Evolutionary conservation across 1,140 invertebrate genomes (phyloP).

Genomic region (Rhizoglyphus robini): DNA sequence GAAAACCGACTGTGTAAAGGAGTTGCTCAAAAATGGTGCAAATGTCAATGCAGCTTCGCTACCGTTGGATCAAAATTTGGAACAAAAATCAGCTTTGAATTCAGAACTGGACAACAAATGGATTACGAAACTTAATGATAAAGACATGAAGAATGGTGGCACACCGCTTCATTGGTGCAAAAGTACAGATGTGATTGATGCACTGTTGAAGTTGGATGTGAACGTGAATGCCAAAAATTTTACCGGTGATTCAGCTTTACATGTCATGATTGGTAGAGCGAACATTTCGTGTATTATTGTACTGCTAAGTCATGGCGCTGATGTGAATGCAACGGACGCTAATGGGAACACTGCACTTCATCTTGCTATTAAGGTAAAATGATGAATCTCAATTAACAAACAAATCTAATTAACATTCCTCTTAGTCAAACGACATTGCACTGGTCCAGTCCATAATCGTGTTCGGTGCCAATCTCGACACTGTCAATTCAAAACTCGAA

Average conservation of each 20-base stretch:
- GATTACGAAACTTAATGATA: no score
- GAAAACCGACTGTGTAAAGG: conserved; percentile 71
- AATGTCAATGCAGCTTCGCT: conserved; percentile 61
- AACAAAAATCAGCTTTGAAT: conserved; percentile 17
- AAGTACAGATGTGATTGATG: conserved; percentile 49
- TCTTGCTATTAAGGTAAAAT: conserved; percentile 41
- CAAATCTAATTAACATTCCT: no score
- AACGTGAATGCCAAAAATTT: conserved; percentile 71
- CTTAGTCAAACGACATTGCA: conserved; percentile 24
- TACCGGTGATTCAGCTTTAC: conserved; percentile 63
- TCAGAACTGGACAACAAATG: conserved; percentile 25
- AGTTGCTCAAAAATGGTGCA: conserved; percentile 61
- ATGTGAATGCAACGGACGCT: conserved; percentile 42
- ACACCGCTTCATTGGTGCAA: conserved; percentile 81
- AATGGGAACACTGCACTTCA: conserved; percentile 62
- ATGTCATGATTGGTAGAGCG: conserved; percentile 49
- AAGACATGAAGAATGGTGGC: conserved; percentile 76
- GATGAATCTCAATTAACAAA: no score
- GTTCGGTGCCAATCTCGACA: conserved; percentile 37
- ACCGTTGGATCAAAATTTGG: conserved; percentile 31
- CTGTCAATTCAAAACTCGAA: conserved; percentile 39
- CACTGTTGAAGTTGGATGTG: conserved; percentile 63
- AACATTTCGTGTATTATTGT: conserved; percentile 35
- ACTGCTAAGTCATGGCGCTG: conserved; percentile 32
- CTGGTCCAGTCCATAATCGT: conserved; percentile 55